Percentiles rank a stretch among this genome's conserved stretches.
Evolutionary conservation across 2,888 invertebrate genomes (phyloP).

Genomic region (Platerodrilus igneus): DNA sequence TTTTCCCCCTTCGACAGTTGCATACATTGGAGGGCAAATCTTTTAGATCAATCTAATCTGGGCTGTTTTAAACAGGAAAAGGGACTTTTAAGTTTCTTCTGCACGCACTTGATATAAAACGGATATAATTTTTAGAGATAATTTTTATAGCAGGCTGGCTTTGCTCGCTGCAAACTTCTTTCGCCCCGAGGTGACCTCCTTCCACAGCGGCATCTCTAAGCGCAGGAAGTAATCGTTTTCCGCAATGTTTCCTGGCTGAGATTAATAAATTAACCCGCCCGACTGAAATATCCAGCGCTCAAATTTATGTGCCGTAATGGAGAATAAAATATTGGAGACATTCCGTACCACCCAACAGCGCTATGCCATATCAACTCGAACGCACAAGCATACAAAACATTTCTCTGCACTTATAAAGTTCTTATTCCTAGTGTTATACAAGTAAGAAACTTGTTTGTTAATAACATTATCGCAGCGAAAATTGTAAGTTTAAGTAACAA

Average conservation of each 20-base stretch:
- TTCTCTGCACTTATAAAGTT: too few species aligned
- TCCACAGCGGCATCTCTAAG: constrained; percentile 22
- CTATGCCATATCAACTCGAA: too few species aligned
- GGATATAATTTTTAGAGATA: constrained; percentile 23
- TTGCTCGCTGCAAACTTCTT: constrained; percentile 22
- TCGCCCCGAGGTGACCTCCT: constrained; percentile 23
- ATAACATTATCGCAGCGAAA: constrained; percentile 1
- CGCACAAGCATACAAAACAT: too few species aligned
- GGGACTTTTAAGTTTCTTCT: constrained; percentile 13
- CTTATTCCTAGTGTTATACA: too few species aligned
- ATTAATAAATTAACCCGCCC: constrained; percentile 26
- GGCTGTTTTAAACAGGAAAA: constrained; percentile 12
- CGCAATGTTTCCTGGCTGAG: constrained; percentile 25
- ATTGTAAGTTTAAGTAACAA: constrained; percentile 7
- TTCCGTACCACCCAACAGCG: background rate
- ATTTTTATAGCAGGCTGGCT: constrained; percentile 20
- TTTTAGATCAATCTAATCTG: constrained; percentile 6
- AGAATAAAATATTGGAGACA: background rate
- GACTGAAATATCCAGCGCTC: constrained; percentile 21
- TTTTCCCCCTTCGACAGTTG: constrained; percentile 9
- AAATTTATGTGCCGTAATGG: constrained; percentile 13
- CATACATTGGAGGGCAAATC: constrained; percentile 9
- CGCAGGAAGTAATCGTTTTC: constrained; percentile 26
- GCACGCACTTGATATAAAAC: constrained; percentile 13
- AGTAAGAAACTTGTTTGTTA: too few species aligned